These are phyloP conservation scores for Spodoptera picta DNA, from an alignment of 2,888 invertebrate species.

Conservation along the genomic window DNA sequence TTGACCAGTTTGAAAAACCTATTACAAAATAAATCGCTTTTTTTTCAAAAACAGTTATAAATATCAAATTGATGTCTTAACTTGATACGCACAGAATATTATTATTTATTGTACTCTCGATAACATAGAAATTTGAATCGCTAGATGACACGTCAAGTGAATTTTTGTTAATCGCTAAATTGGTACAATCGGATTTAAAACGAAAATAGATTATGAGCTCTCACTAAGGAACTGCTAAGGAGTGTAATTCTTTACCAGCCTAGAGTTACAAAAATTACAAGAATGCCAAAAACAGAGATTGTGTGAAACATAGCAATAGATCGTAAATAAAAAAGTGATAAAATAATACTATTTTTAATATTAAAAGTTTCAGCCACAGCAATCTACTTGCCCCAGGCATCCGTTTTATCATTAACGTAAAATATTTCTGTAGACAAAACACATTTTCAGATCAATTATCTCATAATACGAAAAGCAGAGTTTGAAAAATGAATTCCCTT, in stretches of 20 bases:
- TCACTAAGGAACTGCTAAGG: too few relatives aligned
- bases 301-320: too few relatives aligned
- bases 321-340: background rate
- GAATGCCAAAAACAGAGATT: too few relatives aligned
- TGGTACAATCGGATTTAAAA: background rate
- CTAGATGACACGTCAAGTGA: constrained; percentile 24
- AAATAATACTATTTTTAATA: background rate
- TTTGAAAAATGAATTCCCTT: background rate
- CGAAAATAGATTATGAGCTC: too few relatives aligned
- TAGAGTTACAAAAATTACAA: too few relatives aligned
- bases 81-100: constrained; percentile 22
- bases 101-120: constrained; percentile 42
- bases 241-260: too few relatives aligned
- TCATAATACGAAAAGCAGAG: too few relatives aligned
- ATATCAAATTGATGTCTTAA: constrained; percentile 34
- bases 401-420: too few relatives aligned
- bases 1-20: background rate
- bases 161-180: background rate
- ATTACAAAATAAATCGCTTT: background rate
- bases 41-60: background rate
- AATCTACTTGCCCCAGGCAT: too few relatives aligned
- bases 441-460: too few relatives aligned
- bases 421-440: too few relatives aligned
- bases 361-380: too few relatives aligned
- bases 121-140: constrained; percentile 28